Evolutionary conservation across 2,888 invertebrate genomes (phyloP).

Genomic region (Phortica magna): DNA sequence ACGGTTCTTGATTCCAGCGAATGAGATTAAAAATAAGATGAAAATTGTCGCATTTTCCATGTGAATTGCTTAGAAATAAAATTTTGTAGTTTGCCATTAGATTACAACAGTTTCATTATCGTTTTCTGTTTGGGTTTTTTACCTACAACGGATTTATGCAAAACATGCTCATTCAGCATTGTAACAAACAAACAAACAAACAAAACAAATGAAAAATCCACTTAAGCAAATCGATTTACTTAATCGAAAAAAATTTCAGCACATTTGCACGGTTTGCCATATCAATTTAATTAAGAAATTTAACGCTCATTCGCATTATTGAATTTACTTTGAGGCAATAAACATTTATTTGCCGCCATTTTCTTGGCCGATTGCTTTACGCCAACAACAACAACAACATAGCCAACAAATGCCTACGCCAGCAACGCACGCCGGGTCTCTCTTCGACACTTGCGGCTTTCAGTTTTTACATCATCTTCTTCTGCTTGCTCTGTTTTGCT

Average conservation of each 20-base stretch:
- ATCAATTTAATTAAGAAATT: slow-evolving; percentile 53
- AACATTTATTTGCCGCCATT: slow-evolving; percentile 57
- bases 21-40: too few species aligned
- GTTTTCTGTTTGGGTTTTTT: not conserved
- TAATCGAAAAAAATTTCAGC: slow-evolving; percentile 12
- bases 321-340: slow-evolving; percentile 62
- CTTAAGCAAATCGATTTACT: not conserved
- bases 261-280: not conserved
- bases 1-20: too few species aligned
- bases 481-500: too few species aligned
- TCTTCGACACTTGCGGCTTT: too few species aligned
- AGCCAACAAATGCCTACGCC: too few species aligned
- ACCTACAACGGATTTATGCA: not conserved
- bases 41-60: too few species aligned
- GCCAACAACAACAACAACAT: too few species aligned
- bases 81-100: too few species aligned
- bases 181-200: not conserved
- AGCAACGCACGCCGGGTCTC: too few species aligned
- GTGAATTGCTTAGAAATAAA: too few species aligned
- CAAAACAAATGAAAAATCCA: not conserved
- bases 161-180: not conserved
- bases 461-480: too few species aligned
- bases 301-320: slow-evolving; percentile 49
- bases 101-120: too few species aligned
- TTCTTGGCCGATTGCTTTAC: not conserved